Percentiles rank a stretch among this genome's conserved stretches.
Conservation (phyloP, 1,140 invertebrate species). For the Drosophila athabasca region DNA sequence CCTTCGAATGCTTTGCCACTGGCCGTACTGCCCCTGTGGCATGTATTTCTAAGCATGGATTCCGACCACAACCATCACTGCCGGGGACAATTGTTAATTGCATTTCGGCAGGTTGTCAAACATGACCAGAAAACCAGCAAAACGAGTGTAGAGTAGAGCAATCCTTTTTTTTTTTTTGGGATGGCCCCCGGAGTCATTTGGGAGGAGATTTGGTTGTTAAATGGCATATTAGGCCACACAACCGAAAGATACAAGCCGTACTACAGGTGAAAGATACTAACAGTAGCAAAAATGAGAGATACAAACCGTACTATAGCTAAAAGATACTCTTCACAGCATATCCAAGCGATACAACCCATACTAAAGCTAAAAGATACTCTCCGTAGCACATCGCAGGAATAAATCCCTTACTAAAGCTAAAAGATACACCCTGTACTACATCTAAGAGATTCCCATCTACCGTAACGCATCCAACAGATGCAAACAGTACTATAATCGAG, state of each 20-base stretch:
- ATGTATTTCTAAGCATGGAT: conserved; percentile 13
- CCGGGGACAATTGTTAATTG: conserved; percentile 79
- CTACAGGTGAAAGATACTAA: no score
- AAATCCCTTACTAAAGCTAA: no score
- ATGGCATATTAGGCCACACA: conserved; percentile 29
- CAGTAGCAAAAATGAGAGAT: no score
- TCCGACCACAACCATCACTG: conserved; percentile 58
- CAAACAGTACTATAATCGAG: no score
- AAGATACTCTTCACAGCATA: no score
- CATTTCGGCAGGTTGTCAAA: conserved; percentile 78
- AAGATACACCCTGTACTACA: no score
- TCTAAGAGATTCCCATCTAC: no score
- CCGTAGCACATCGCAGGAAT: no score
- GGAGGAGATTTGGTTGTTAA: conserved; percentile 42
- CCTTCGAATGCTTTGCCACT: not conserved
- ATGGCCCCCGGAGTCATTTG: conserved; percentile 19
- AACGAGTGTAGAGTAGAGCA: conserved; percentile 36
- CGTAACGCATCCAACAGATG: no score
- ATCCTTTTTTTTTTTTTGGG: conserved; percentile 49
- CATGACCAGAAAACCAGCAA: conserved; percentile 51
- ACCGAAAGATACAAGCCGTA: not conserved
- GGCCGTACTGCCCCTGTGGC: conserved; percentile 4
- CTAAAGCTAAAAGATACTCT: no score
- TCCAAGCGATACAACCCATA: no score
- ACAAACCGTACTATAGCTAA: no score